Evolutionary conservation across 2,113 vertebrate species (phyloP), one percentile per base, ranked within the genome.

Genomic region (Triplophysa tibetana): DNA sequence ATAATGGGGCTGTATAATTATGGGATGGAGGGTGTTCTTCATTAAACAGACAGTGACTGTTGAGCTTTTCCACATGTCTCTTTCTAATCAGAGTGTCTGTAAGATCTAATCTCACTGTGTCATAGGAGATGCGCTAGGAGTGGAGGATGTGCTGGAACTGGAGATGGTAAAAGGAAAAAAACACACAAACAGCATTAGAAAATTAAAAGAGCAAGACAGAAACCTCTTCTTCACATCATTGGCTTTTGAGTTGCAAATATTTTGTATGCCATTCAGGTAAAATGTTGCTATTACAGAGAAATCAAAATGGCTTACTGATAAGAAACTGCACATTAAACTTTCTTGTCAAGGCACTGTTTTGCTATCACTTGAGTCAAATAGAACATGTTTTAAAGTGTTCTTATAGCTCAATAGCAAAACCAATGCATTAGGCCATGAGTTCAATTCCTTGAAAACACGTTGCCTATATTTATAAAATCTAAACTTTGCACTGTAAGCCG

Each of bases 151-250:
- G 84, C 81, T 84, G 86, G 77, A 74, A 81, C 82, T 87, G 82
- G 80, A 87, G 81, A 24, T 60, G 79, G 66, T 81, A 67, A 80
- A 74, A 82, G 85, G 86, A 67, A 83, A 86, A 38, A 86, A 85
- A 21, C 33, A 79, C 58, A 63, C 43, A 45, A 52, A 9, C 52
- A 63, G 60, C 54, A 61, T 19, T 41, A 23, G 14, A 14, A 58
- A 19, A 58, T 17, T 8, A 58, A n/a, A 58, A 58, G 52, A 58
- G 19, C 54, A 9, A 58, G 19, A 11, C 43, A 8, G 5, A 54
- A 54, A 54, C 4, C 52, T 19, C 14, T 19, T 17, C 8, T 56
- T 56, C 7, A 56, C 16, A 17, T 19, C 52, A 0, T 8, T 56
- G 52, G 52, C 14, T 56, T 17, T 17, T 56, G 52, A 7, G 14